Conservation (phyloP, 1,140 invertebrate species). For the Temnothorax longispinosus region DNA sequence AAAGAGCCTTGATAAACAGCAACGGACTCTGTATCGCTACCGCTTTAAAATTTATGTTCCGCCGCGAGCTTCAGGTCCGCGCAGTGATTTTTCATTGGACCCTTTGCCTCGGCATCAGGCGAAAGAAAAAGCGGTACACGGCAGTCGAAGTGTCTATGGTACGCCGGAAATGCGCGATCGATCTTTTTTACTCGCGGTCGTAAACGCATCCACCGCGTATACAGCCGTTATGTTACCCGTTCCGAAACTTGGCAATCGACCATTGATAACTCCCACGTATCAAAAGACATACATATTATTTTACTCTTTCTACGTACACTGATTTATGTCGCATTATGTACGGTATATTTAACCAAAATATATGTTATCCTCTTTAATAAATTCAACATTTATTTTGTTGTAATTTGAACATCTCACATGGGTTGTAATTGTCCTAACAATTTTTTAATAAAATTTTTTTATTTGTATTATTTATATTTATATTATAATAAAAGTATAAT, state of each 20-base stretch:
- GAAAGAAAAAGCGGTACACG: constrained; percentile 59
- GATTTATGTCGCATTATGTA: neutral
- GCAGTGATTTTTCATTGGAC: constrained; percentile 77
- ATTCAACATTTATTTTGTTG: neutral
- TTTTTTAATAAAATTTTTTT: neutral
- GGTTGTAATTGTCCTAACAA: neutral
- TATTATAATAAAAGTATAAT: no score
- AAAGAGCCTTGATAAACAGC: constrained; percentile 78
- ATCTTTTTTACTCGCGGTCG: constrained; percentile 34
- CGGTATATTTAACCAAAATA: neutral
- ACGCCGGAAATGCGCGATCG: constrained; percentile 26
- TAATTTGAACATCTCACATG: neutral
- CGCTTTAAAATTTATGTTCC: constrained; percentile 76
- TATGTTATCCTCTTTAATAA: neutral
- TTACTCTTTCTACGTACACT: neutral
- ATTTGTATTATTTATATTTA: no score
- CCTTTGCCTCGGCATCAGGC: constrained; percentile 35
- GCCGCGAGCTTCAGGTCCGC: constrained; percentile 63
- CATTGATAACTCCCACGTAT: constrained; percentile 7
- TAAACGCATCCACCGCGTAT: constrained; percentile 41
- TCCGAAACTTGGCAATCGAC: constrained; percentile 17
- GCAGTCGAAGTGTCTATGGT: neutral
- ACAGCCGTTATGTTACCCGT: constrained; percentile 3
- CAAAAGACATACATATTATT: neutral
- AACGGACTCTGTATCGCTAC: constrained; percentile 68